Evolutionary conservation across 2,888 invertebrate genomes (phyloP).

Genomic region (Xestobium rufovillosum): DNA sequence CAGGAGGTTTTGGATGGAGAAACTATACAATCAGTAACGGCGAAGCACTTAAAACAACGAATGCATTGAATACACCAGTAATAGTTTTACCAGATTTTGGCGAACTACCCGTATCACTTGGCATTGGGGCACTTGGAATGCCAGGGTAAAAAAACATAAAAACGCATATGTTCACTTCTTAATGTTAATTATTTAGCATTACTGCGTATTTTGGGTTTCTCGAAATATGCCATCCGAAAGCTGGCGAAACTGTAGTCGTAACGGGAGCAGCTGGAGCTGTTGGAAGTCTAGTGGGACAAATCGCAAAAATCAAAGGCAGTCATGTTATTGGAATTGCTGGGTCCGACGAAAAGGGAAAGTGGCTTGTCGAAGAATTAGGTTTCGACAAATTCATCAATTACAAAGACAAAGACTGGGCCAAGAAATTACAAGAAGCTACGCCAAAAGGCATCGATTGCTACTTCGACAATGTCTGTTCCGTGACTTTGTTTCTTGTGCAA

Average conservation of each 20-base stretch:
- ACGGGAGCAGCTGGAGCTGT: constrained; percentile 1
- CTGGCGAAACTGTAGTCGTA: neutral
- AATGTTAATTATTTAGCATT: neutral
- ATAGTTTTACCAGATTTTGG: constrained; percentile 51
- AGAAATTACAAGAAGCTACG: neutral
- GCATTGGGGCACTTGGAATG: constrained; percentile 59
- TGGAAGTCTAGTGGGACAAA: neutral
- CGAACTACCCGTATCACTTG: constrained; percentile 52
- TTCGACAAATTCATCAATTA: constrained; percentile 2
- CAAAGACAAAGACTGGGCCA: neutral
- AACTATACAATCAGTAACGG: constrained; percentile 48
- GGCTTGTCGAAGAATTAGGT: neutral
- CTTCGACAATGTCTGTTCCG: constrained; percentile 2
- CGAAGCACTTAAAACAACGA: constrained; percentile 39
- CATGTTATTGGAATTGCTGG: constrained; percentile 1
- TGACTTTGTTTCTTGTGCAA: too few relatives aligned
- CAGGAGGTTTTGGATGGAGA: constrained; percentile 61
- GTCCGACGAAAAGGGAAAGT: neutral
- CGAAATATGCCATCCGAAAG: constrained; percentile 1
- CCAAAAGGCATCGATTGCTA: constrained; percentile 1
- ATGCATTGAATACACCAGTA: constrained; percentile 23
- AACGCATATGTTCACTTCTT: too few relatives aligned
- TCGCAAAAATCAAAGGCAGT: constrained; percentile 1
- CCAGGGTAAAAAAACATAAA: too few relatives aligned
- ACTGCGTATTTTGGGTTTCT: constrained; percentile 1